Evolutionary conservation across 1,140 invertebrate species (phyloP).

Genomic region (Brachionus manjavacas): DNA sequence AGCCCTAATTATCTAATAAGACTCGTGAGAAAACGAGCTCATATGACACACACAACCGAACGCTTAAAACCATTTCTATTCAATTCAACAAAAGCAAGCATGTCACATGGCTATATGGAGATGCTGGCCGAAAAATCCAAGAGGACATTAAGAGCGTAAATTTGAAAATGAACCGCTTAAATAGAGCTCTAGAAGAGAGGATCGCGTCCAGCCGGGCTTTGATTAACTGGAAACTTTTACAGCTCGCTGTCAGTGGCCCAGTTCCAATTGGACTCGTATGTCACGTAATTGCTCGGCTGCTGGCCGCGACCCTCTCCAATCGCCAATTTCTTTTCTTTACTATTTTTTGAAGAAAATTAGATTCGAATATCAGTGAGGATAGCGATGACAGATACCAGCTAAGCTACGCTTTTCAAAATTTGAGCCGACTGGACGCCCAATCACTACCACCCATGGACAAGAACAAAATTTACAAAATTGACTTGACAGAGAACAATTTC

Average conservation of each 20-base stretch:
- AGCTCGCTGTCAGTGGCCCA: not conserved
- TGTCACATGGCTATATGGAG: not conserved
- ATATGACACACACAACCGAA: not conserved
- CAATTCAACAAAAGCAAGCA: not conserved
- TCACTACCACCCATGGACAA: not conserved
- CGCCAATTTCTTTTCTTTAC: not conserved
- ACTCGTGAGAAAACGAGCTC: not conserved
- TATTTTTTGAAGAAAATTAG: not conserved
- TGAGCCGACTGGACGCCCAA: not conserved
- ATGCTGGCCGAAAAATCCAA: not conserved
- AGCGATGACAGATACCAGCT: not conserved
- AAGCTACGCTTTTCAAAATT: slow-evolving; percentile 13
- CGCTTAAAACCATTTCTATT: not conserved
- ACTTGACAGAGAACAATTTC: slow-evolving; percentile 38
- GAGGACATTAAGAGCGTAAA: not conserved
- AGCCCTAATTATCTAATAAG: not conserved
- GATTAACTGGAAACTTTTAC: not conserved
- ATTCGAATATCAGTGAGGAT: not conserved
- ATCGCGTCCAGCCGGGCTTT: not conserved
- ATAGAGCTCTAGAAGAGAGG: not conserved
- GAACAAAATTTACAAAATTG: not conserved
- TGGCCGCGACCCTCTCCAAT: not conserved
- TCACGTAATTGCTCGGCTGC: not conserved
- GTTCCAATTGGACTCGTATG: not conserved
- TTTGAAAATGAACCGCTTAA: not conserved